phyloP scores from a whole-genome alignment of 2,113 vertebrate genomes.

The Balaenoptera acutorostrata region DNA sequence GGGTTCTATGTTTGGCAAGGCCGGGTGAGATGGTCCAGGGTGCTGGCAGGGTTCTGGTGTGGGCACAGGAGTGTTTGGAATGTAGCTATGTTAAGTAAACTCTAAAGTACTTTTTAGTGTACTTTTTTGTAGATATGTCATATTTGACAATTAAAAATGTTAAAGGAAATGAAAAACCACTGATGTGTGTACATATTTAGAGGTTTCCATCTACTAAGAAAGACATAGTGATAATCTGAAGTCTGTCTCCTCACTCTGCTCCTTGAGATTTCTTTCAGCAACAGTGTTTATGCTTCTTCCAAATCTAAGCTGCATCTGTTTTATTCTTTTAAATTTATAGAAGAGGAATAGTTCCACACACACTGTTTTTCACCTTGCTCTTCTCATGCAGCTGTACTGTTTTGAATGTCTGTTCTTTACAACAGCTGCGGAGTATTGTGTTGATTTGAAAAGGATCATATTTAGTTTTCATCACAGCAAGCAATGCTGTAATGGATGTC shows the following conservation, averaged over 20 bases:
- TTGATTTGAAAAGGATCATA: not conserved
- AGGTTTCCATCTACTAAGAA: not conserved
- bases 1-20: not conserved
- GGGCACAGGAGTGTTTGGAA: not conserved
- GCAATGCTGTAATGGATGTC: too few species aligned
- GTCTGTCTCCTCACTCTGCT: not conserved
- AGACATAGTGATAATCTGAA: not conserved
- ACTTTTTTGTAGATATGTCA: not conserved
- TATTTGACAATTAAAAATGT: not conserved
- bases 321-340: not conserved
- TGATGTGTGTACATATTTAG: not conserved
- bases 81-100: not conserved
- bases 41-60: not conserved
- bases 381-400: not conserved
- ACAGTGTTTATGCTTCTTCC: not conserved
- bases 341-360: not conserved
- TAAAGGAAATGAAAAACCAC: not conserved
- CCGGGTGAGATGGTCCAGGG: not conserved
- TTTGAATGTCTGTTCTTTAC: not conserved
- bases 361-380: not conserved
- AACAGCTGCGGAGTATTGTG: not conserved
- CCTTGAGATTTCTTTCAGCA: not conserved
- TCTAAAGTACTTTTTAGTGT: not conserved
- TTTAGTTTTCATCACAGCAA: not conserved
- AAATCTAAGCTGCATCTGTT: not conserved